Conservation (phyloP, 2,113 vertebrate genomes). For the Mastomys natalensis region DNA sequence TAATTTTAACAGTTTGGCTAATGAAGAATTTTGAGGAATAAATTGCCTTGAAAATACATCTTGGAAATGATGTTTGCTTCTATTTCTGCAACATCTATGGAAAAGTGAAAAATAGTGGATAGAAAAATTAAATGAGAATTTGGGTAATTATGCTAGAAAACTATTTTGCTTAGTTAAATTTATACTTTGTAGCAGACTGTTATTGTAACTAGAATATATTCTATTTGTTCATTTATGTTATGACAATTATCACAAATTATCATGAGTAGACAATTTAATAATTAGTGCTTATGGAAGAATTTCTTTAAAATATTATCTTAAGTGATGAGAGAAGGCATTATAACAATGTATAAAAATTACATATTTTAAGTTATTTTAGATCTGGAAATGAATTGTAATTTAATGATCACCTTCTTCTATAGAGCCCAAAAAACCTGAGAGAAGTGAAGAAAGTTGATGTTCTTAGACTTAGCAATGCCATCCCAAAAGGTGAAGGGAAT, state of each 20-base stretch:
- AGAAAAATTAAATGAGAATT: constrained; percentile 1
- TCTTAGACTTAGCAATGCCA: not conserved
- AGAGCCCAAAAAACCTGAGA: not conserved
- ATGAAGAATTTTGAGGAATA: not conserved
- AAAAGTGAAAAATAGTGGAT: not conserved
- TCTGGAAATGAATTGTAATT: not conserved
- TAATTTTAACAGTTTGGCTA: not conserved
- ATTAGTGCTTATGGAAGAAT: not conserved
- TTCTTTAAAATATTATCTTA: not conserved
- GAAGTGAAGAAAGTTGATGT: not conserved
- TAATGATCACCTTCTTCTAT: not conserved
- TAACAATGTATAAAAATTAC: not conserved
- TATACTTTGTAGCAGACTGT: not conserved
- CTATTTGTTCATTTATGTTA: not conserved
- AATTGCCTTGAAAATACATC: not conserved
- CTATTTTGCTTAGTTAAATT: not conserved
- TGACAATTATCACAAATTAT: not conserved
- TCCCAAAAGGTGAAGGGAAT: not conserved
- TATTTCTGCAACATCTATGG: not conserved
- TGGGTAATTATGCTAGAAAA: not conserved
- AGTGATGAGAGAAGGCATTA: not conserved
- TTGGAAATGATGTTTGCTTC: not conserved
- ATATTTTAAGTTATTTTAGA: not conserved
- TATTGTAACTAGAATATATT: not conserved
- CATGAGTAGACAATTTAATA: not conserved